These are phyloP conservation scores for Tenrec ecaudatus DNA, from an alignment of 2,113 vertebrate genomes.

Conservation along the genomic window DNA sequence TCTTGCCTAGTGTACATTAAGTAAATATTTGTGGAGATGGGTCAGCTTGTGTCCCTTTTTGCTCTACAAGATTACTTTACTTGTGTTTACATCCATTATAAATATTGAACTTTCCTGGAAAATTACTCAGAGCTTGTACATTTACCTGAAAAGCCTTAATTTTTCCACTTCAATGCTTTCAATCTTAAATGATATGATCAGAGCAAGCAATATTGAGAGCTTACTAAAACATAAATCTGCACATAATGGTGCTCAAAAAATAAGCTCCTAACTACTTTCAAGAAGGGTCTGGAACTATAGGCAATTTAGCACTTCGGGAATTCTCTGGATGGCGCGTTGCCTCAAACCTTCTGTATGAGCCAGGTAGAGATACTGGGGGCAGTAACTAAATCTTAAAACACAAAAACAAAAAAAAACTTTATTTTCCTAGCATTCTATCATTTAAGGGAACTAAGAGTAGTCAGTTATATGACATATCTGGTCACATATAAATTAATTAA, in stretches of 20 bases:
- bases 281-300: neutral
- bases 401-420: too few relatives aligned
- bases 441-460: neutral
- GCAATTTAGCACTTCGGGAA: neutral
- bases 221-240: neutral
- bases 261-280: neutral
- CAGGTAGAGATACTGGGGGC: neutral
- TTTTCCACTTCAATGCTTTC: slow-evolving; percentile 42
- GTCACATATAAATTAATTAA: neutral
- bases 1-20: neutral
- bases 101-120: slow-evolving; percentile 43
- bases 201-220: neutral
- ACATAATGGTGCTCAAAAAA: neutral
- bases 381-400: too few relatives aligned
- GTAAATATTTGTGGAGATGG: slow-evolving; percentile 2
- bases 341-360: neutral
- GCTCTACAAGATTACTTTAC: slow-evolving; percentile 33
- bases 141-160: slow-evolving; percentile 45
- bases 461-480: neutral
- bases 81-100: neutral
- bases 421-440: neutral
- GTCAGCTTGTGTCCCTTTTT: neutral
- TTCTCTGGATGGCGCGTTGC: neutral
- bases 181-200: slow-evolving; percentile 22
- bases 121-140: neutral